Evolutionary conservation across 2,888 invertebrate genomes (phyloP), one percentile per base, ranked within the genome.

Genomic region (Horisme vitalbata): DNA sequence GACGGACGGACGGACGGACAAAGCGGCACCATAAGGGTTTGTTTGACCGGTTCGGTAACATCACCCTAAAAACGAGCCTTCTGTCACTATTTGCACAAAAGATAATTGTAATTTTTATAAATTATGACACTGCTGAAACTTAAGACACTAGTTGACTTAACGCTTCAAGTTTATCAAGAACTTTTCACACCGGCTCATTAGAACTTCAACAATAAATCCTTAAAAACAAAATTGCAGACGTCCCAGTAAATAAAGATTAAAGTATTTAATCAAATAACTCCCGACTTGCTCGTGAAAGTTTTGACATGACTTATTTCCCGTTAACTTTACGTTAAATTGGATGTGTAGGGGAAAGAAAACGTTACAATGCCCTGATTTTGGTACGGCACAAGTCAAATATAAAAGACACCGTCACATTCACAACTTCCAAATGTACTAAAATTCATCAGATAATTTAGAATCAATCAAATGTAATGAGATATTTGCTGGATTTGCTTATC

Each of bases 201-300:
- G 73, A 84, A 84, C 75, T 81, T 75, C 51, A 41, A 72, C 76
- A 72, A 84, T 86, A 85, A 87, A 87, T 87, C 69, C 62, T 61
- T 50, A 52, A 63, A 75, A 77, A 78, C 75, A 74, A 79, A 84
- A 78, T 76, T 74, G 69, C 77, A 78, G 74, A 81, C 75, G 71
- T 73, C 70, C 61, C 76, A 72, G 83, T 84, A 86, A 84, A 85
- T 85, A 86, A 83, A 79, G 83, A 85, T 85, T 83, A 83, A 79
- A 81, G 81, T 79, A 80, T 85, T 84, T 82, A 83, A 85, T 86
- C 83, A 83, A 81, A 76, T 74, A 68, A 63, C 68, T 65, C 51
- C 55, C 63, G 63, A 65, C 66, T 73, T 77, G 75, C 73, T 68
- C 72, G 75, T 67, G 69, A 74, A 86, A 87, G 75, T 86, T 87